Evolutionary conservation across 1,140 invertebrate genomes (phyloP), one percentile per base, ranked within the genome.

Genomic region (Bombus terrestris): DNA sequence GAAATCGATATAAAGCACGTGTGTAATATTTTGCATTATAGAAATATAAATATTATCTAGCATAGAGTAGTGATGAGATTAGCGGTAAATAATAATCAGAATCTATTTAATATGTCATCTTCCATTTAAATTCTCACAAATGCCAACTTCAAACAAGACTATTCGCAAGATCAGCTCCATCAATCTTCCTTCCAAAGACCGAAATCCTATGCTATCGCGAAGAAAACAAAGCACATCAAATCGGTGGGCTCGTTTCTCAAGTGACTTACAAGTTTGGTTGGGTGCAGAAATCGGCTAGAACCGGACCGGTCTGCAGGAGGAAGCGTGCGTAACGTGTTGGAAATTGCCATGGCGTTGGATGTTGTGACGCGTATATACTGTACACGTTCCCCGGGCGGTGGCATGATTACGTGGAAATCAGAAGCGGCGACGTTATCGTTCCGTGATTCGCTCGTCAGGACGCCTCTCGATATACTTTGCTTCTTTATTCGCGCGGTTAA

Each of bases 401-500:
- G 37, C 69, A 25, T 62, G 80, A 74, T 81, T 73, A 62, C 69
- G 68, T 59, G 35, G 79, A 72, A 57, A 73, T 62, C n/a, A 62
- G n/a, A 37, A 43, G 37, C 28, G 6, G 53, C 37, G 80, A 81
- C 80, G 80, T 81, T 73, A 43, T 74, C 69, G 80, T 43, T 74
- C 39, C 37, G 28, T 43, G 37, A 88, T 88, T 84, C 69, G 73
- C 86, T 83, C 85, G 39, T 53, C 79, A 74, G 85, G 71, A 88
- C 68, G 80, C 68, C 73, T 22, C n/a, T 73, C 78, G 84, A 77
- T 72, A 72, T 66, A 66, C 53, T 74, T 74, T 18, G 69, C 53
- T 81, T 74, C 69, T 81, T 81, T 74, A 81, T 80, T 72, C 62
- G 72, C 69, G 71, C 71, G 71, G 68, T 64, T 88, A 88, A 88